These are phyloP conservation scores for Arctopsyche grandis DNA, from an alignment of 1,140 invertebrate genomes.

Conservation along the genomic window DNA sequence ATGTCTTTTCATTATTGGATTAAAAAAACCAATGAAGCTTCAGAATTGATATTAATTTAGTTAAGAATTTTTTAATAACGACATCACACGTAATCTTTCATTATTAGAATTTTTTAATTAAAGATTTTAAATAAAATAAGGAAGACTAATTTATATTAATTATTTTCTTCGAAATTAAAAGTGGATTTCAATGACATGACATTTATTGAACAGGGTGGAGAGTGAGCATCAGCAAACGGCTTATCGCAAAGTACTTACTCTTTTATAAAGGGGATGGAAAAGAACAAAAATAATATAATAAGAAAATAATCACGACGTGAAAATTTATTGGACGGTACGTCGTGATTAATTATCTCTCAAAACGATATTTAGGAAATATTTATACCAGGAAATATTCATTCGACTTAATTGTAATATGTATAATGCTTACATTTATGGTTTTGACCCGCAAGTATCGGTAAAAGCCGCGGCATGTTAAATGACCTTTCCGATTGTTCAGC, in stretches of 20 bases:
- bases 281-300: conserved; percentile 66
- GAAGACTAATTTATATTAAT: conserved; percentile 53
- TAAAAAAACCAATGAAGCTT: background rate
- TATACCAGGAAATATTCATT: background rate
- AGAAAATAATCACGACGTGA: conserved; percentile 68
- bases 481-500: conserved; percentile 32
- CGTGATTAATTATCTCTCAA: conserved; percentile 49
- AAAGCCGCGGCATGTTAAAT: conserved; percentile 14
- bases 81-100: background rate
- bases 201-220: conserved; percentile 59
- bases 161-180: conserved; percentile 52
- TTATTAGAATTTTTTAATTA: no score
- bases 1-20: conserved; percentile 20
- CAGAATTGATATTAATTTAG: background rate
- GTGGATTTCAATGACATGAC: conserved; percentile 52
- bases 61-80: background rate
- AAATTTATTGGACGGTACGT: conserved; percentile 63
- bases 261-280: background rate
- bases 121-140: no score
- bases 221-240: conserved; percentile 39
- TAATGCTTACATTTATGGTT: background rate
- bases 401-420: background rate
- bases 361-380: conserved; percentile 1
- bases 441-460: background rate
- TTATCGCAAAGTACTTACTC: conserved; percentile 30